Percentiles rank a stretch among this genome's conserved stretches.
These are phyloP conservation scores for Dichetophora obliterata DNA, from an alignment of 2,888 invertebrate species.

Conservation along the genomic window DNA sequence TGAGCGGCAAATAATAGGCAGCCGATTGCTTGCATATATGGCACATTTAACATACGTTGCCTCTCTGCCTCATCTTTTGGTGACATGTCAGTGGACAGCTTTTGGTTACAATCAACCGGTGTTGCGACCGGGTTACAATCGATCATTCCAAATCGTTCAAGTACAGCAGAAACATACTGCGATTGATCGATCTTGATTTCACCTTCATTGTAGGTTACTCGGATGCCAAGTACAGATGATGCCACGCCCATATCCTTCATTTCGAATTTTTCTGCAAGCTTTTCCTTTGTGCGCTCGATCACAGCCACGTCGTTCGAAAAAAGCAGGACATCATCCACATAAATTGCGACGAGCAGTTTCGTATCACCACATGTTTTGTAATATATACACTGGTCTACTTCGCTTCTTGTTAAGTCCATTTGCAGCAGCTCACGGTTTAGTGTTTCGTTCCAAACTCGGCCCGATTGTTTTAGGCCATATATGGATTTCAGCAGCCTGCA, in stretches of 20 bases:
- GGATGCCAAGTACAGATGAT: slow-evolving; percentile 29
- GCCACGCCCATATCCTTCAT: slow-evolving; percentile 41
- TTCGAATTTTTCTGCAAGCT: slow-evolving; percentile 10
- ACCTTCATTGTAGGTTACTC: slow-evolving; percentile 20
- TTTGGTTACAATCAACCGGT: slow-evolving; percentile 10
- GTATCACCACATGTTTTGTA: slow-evolving; percentile 4
- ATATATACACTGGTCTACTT: slow-evolving; percentile 41
- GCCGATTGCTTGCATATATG: slow-evolving; percentile 41
- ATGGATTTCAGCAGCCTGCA: slow-evolving; percentile 47
- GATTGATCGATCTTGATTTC: background rate
- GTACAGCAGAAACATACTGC: slow-evolving; percentile 28
- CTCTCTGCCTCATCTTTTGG: background rate
- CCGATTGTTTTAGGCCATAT: slow-evolving; percentile 49
- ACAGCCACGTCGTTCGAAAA: slow-evolving; percentile 7
- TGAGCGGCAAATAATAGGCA: slow-evolving; percentile 45
- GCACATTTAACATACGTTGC: slow-evolving; percentile 19
- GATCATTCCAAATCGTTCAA: slow-evolving; percentile 48
- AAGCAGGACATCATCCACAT: no score
- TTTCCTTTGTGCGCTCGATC: background rate
- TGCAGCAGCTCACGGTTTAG: slow-evolving; percentile 40
- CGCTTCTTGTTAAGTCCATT: slow-evolving; percentile 36
- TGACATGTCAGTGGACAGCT: background rate
- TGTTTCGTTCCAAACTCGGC: slow-evolving; percentile 45
- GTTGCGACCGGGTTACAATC: slow-evolving; percentile 46
- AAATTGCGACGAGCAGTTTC: background rate